Conservation (phyloP, 1,140 invertebrate species). For the Heterodera schachtii region DNA sequence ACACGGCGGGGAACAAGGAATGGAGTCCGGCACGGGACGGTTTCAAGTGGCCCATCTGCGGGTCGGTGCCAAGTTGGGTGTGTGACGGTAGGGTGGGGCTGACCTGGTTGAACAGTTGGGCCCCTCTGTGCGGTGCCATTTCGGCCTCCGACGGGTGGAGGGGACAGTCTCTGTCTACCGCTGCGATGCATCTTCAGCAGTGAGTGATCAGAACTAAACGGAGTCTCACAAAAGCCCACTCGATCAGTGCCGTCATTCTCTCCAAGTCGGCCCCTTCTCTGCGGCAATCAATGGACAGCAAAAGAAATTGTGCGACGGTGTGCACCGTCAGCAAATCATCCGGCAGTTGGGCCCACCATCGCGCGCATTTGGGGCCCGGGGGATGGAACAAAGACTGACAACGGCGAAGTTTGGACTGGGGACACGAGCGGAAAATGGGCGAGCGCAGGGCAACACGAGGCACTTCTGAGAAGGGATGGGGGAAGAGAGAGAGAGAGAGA, state of each 20-base stretch:
- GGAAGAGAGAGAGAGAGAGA: too few species aligned
- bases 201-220: too few species aligned
- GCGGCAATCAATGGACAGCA: conserved; percentile 17
- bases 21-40: conserved; percentile 13
- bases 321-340: conserved; percentile 18
- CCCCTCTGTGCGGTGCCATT: conserved; percentile 25
- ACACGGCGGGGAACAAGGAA: conserved; percentile 15
- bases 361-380: not conserved
- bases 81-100: not conserved
- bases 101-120: conserved; percentile 21
- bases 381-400: conserved; percentile 9
- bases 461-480: not conserved
- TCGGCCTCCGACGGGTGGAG: conserved; percentile 19
- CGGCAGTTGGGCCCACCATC: conserved; percentile 13
- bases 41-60: conserved; percentile 21
- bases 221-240: not conserved
- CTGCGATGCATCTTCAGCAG: not conserved
- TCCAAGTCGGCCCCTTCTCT: conserved; percentile 1
- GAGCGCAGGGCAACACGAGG: not conserved
- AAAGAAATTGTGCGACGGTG: conserved; percentile 21
- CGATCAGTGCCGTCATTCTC: conserved; percentile 17
- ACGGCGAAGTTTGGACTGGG: conserved; percentile 14
- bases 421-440: conserved; percentile 12
- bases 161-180: conserved; percentile 14
- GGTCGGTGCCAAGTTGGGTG: not conserved